Evolutionary conservation across 1,140 invertebrate species (phyloP).

Genomic region (Propsilocerus akamusi): DNA sequence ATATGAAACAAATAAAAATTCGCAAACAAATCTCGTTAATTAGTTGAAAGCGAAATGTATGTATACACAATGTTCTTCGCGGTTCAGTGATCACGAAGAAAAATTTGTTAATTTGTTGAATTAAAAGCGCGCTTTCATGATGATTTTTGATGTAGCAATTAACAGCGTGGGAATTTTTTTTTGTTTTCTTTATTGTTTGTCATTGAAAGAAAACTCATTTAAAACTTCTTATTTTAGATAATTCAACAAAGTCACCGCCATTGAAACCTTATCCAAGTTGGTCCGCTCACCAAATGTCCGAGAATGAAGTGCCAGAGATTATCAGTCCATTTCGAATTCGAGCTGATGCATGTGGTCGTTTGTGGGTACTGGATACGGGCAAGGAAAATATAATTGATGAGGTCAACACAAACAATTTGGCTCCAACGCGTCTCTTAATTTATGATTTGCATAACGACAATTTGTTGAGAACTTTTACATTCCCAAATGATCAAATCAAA

Average conservation of each 20-base stretch:
- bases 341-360: slow-evolving; percentile 48
- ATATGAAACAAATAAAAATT: too few relatives aligned
- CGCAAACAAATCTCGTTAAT: too few relatives aligned
- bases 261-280: slow-evolving; percentile 55
- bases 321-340: slow-evolving; percentile 51
- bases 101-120: too few relatives aligned
- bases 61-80: too few relatives aligned
- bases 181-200: not conserved
- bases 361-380: slow-evolving; percentile 61
- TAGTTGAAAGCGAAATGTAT: too few relatives aligned
- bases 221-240: slow-evolving; percentile 31
- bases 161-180: not conserved
- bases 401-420: slow-evolving; percentile 20
- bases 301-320: slow-evolving; percentile 37
- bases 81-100: too few relatives aligned
- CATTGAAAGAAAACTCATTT: not conserved
- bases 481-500: slow-evolving; percentile 41
- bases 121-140: too few relatives aligned
- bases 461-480: slow-evolving; percentile 36
- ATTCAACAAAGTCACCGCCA: slow-evolving; percentile 37
- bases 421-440: slow-evolving; percentile 39
- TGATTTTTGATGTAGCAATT: too few relatives aligned
- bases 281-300: slow-evolving; percentile 36
- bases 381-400: slow-evolving; percentile 36
- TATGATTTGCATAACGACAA: slow-evolving; percentile 55